phyloP scores from a whole-genome alignment of 2,888 invertebrate species.

The Noctua janthe region DNA sequence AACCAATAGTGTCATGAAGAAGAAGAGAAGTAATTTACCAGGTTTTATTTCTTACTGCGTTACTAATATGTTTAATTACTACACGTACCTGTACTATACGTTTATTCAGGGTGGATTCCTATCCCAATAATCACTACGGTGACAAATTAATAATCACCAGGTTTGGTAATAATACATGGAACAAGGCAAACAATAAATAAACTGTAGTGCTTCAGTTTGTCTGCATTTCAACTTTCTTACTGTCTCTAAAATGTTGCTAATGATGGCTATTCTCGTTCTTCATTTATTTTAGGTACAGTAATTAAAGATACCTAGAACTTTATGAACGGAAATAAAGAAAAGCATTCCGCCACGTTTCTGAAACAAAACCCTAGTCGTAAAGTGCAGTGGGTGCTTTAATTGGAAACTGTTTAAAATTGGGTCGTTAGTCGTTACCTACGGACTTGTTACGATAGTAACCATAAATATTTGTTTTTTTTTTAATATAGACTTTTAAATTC shows the following conservation, averaged over 20 bases:
- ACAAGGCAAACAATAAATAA: background rate
- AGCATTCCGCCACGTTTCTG: slow-evolving; percentile 7
- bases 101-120: background rate
- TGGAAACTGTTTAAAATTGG: slow-evolving; percentile 52
- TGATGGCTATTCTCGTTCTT: slow-evolving; percentile 2
- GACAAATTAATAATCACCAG: background rate
- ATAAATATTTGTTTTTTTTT: background rate
- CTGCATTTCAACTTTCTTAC: background rate
- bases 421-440: slow-evolving; percentile 27
- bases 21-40: background rate
- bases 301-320: slow-evolving; percentile 26
- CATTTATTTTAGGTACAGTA: background rate
- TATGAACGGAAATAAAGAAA: slow-evolving; percentile 32
- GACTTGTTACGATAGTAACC: background rate
- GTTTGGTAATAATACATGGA: background rate
- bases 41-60: too few relatives aligned
- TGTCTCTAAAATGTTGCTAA: background rate
- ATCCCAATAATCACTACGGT: background rate
- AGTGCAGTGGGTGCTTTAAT: slow-evolving; percentile 40
- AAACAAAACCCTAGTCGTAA: slow-evolving; percentile 41
- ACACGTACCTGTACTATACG: too few relatives aligned
- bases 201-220: background rate
- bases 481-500: background rate
- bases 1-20: background rate
- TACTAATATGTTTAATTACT: background rate